Conservation (phyloP, 2,888 invertebrate species). For the Macaria liturata region DNA sequence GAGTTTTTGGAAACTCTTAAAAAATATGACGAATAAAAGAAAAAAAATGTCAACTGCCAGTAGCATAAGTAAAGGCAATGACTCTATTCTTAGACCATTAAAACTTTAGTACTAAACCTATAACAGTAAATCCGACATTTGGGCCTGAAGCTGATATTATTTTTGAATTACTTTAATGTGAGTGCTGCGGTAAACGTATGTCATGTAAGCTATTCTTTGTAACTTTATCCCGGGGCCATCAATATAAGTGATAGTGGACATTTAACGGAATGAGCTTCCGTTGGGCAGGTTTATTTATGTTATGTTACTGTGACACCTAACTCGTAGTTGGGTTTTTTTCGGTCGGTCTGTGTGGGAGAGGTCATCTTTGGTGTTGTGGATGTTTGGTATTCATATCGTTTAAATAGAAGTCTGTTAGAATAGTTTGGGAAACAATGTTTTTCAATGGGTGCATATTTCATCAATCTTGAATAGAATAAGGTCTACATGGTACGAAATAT, state of each 20-base stretch:
- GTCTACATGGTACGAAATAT: too few relatives aligned
- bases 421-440: too few relatives aligned
- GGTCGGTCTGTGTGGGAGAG: slow-evolving; percentile 1
- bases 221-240: slow-evolving; percentile 33
- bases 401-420: too few relatives aligned
- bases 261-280: slow-evolving; percentile 39
- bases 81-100: neutral
- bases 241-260: slow-evolving; percentile 34
- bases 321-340: slow-evolving; percentile 9
- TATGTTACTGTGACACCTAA: slow-evolving; percentile 26
- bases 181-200: slow-evolving; percentile 24
- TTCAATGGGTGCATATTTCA: too few relatives aligned
- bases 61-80: neutral
- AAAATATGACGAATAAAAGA: too few relatives aligned
- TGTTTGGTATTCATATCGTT: neutral
- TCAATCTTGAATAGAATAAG: too few relatives aligned
- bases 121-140: slow-evolving; percentile 6
- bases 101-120: slow-evolving; percentile 7
- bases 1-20: too few relatives aligned
- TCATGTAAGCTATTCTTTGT: slow-evolving; percentile 33
- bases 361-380: slow-evolving; percentile 14
- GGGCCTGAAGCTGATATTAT: slow-evolving; percentile 10
- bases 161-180: slow-evolving; percentile 25
- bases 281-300: slow-evolving; percentile 34
- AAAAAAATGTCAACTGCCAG: too few relatives aligned